These are phyloP conservation scores for Chrysochloris asiatica DNA, from an alignment of 2,113 vertebrate species.

Conservation along the genomic window DNA sequence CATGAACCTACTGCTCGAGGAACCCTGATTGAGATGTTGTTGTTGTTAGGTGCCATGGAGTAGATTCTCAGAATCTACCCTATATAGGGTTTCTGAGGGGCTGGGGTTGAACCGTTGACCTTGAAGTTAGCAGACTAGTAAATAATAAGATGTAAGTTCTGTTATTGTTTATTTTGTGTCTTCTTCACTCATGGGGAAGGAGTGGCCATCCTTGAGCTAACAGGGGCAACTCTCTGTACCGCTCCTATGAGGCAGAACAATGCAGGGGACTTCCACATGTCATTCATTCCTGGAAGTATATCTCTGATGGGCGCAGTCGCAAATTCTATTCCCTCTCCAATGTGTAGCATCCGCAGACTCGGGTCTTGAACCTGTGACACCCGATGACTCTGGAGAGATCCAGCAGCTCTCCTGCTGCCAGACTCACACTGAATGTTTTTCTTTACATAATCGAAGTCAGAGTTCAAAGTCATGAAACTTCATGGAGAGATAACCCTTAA, in stretches of 20 bases:
- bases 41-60: no score
- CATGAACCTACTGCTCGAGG: background rate
- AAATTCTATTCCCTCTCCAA: background rate
- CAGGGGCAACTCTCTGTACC: no score
- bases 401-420: background rate
- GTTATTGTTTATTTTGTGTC: background rate
- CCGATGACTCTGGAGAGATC: background rate
- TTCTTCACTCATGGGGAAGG: no score
- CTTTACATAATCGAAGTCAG: background rate
- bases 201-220: background rate
- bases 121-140: background rate
- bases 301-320: background rate
- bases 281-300: background rate
- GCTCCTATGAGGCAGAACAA: background rate
- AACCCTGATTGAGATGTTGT: background rate
- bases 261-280: background rate
- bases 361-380: background rate
- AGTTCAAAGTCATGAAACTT: background rate
- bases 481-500: background rate
- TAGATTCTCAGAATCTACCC: no score
- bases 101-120: no score
- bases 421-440: fast-evolving
- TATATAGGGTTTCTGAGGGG: background rate
- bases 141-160: background rate
- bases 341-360: background rate